A percentile compares a stretch with the other conserved stretches of the same genome.
phyloP scores from a whole-genome alignment of 2,113 vertebrate species.

The Lophochroa leadbeateri region DNA sequence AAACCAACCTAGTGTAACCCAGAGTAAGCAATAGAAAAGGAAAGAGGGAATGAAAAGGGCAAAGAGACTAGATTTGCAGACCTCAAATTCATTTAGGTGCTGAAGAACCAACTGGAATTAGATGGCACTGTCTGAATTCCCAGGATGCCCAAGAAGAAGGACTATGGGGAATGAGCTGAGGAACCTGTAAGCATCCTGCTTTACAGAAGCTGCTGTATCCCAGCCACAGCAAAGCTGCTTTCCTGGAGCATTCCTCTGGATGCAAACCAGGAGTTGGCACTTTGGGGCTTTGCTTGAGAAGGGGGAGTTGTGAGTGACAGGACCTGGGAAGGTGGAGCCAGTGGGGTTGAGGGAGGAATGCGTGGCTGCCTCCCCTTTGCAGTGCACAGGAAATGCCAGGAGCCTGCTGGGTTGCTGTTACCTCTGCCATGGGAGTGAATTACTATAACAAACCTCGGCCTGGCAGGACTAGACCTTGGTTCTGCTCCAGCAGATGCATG shows the following conservation, averaged over 20 bases:
- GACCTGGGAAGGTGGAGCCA: not conserved
- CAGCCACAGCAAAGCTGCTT: not conserved
- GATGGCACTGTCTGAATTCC: not conserved
- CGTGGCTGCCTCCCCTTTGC: not conserved
- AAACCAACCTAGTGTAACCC: not conserved
- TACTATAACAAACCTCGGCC: slow-evolving; percentile 36
- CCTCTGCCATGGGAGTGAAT: slow-evolving; percentile 34
- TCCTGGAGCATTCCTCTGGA: not conserved
- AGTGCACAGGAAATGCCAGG: not conserved
- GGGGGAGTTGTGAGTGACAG: not conserved
- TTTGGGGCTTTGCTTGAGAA: not conserved
- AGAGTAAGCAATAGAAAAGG: not conserved
- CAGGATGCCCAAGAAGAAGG: not conserved
- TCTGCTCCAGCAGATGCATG: slow-evolving; percentile 19
- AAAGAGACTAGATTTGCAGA: not conserved
- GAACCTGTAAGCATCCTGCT: not conserved
- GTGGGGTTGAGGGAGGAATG: not conserved
- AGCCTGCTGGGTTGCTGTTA: not conserved
- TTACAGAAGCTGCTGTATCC: not conserved
- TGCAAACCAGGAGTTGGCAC: not conserved
- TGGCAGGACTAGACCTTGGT: not conserved
- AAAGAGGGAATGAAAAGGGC: not conserved
- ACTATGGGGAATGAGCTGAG: not conserved
- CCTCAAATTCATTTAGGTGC: not conserved
- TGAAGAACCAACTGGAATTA: not conserved